Base-by-base conservation (phyloP, 2,797 vertebrate genomes). In the Antrozous pallidus region DNA sequence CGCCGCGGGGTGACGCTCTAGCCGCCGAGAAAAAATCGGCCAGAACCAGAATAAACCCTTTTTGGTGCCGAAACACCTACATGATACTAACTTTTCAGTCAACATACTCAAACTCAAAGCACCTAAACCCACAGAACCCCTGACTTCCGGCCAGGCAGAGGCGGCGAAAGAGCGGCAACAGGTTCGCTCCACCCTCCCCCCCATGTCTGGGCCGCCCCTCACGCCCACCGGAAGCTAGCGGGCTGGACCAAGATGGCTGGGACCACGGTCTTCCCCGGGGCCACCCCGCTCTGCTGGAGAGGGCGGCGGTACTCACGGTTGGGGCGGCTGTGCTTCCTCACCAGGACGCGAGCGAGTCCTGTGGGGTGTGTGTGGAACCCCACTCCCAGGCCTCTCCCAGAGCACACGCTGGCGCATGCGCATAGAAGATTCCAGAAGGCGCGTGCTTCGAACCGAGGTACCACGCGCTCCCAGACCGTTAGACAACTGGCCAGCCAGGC, bases 361-460 rank as follows among this genome's bases (percentile, higher is more conserved):
- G 74, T 0, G 0, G 16, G 11, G 31, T 7, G 31, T 0, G 31
- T 0, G 4, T 17, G 45, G 45, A 3, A 13, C 8, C 5, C 2
- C 71, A 2, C 18, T 2, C 51, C 0, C 24, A n/a, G 17, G n/a
- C 26, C 17, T 9, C 38, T 26, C 5, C 31, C 31, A 5, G 14
- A 42, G 70, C 4, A 3, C 11, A 36, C 22, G 4, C 36, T 0
- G 6, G 6, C 5, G 1, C 12, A 33, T 12, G 12, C 11, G 5
- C 61, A 2, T 36, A 2, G 22, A 51, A 77, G 20, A 17, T 47
- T 54, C 47, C 24, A 2, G 2, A 51, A 90, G 47, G n/a, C 56
- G 8, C 51, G 7, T 2, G 54, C 36, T 28, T 5, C 8, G 28
- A 47, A 5, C 2, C 42, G 3, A 1, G 0, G 3, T 2, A 31